Evolutionary conservation across 2,888 invertebrate species (phyloP), one percentile per base, ranked within the genome.

Genomic region (Ormyrus pomaceus): DNA sequence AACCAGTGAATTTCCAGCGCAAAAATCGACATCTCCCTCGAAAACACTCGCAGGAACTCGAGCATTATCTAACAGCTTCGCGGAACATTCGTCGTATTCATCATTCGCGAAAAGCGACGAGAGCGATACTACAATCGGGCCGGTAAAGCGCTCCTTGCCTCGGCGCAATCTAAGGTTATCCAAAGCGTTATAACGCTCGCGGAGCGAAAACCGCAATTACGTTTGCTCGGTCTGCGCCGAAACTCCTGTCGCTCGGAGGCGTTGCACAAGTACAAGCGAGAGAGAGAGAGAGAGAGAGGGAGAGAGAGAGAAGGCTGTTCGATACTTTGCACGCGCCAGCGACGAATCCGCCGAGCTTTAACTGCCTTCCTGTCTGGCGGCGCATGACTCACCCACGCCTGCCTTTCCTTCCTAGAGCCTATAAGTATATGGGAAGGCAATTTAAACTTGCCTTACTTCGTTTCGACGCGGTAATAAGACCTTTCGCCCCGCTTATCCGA

Each of bases 381-480:
- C 51, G 51, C 56, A 68, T 78, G 78, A 78, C 73, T 78, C 78
- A 78, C 62, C 59, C 48, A 34, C 48, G 50, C 46, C 53, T 46
- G 45, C 8, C 65, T 58, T 70, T 79, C 70, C 62, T 48, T 69
- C 69, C 55, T 68, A 11, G 6, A 77, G 65, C 19, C 19, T 19
- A 53, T 19, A 59, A 59, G 51, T 48, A 61, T 62, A 19, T 19
- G 61, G 48, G 34, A 68, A 69, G 55, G 70, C 70, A 79, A 75
- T 75, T 79, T 71, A 59, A 75, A 75, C 70, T 61, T 55, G 55
- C 59, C 19, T 19, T 19, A 19, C 19, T 70, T 62, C 79, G 45
- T 66, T 79, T 65, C 58, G 79, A 70, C 65, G 34, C 46, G 68
- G 58, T 79, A 79, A 79, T 79, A 70, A 65, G 74, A 13, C 55